Evolutionary conservation across 1,140 invertebrate species (phyloP).

Genomic region (Drosophila simulans): DNA sequence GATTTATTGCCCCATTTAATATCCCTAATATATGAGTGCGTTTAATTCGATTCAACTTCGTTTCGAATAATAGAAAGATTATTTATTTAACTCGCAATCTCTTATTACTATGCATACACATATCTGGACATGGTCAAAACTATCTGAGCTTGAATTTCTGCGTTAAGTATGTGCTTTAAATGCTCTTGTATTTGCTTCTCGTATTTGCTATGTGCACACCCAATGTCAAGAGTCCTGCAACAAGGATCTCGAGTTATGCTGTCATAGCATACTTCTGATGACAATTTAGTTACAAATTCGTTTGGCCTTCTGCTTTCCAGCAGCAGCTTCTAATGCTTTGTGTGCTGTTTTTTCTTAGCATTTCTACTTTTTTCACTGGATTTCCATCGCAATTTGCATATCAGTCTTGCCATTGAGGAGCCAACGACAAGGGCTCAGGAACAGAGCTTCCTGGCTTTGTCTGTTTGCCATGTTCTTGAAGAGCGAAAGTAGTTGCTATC

Average conservation of each 20-base stretch:
- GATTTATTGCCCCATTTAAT: neutral
- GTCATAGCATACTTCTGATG: slow-evolving; percentile 55
- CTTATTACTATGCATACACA: no score
- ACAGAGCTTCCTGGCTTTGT: slow-evolving; percentile 33
- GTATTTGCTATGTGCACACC: neutral
- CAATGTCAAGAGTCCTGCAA: slow-evolving; percentile 26
- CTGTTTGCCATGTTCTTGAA: slow-evolving; percentile 39
- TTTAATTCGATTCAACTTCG: neutral
- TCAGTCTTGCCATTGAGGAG: slow-evolving; percentile 60
- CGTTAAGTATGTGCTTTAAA: slow-evolving; percentile 4
- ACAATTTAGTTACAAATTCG: slow-evolving; percentile 73
- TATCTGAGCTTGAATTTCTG: no score
- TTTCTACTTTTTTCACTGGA: slow-evolving; percentile 15
- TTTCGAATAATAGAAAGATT: neutral
- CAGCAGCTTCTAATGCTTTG: slow-evolving; percentile 17
- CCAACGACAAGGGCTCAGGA: slow-evolving; percentile 35
- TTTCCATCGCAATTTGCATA: slow-evolving; percentile 71
- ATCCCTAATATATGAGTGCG: neutral
- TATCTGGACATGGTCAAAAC: no score
- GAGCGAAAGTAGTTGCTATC: slow-evolving; percentile 33
- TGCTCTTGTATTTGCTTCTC: slow-evolving; percentile 3
- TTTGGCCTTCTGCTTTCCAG: slow-evolving; percentile 51
- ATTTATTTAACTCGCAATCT: neutral
- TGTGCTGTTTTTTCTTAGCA: slow-evolving; percentile 11
- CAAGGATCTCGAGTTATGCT: slow-evolving; percentile 45